Evolutionary conservation across 23 tunicate genomes (phyloP), one percentile per base, ranked within the genome.

Genomic region (Oikopleura vanhoeffeni): DNA sequence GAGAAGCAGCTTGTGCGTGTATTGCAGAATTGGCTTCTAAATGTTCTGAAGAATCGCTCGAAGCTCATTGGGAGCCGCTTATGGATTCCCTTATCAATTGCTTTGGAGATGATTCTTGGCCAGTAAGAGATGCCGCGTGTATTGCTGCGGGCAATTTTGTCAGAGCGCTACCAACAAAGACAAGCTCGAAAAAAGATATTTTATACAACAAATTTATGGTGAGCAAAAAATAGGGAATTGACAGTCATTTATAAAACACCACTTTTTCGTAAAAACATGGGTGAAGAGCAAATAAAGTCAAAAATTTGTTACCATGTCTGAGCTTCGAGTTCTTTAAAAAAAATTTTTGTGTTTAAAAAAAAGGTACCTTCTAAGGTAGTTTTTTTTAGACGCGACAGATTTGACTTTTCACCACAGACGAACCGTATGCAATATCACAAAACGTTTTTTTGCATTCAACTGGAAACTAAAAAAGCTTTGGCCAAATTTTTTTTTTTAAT

Each of bases 1-100:
- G 97, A 40, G 97, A 92, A 85, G 97, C 97, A 0, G 97, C 97
- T 40, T 92, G 97, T 87, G 89, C 91, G 35, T 92, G 97, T 40
- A 92, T 92, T 84, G 97, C 97, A 0, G 97, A 92, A 76, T 85
- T 92, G 0, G 97, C 97, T 40, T 35, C 83, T 28, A 76, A 38
- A 76, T 76, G 40, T 18, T 49, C 60, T 8, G 18, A 8, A 49
- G 60, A 8, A 49, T 49, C 60, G 18, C 18, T 49, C 18, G 60
- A 49, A 18, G 60, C 18, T 49, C 60, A 49, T 8, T 49, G 60
- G 60, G 60, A 49, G 18, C 18, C 18, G 34, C 41, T 89, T 24
- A 84, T 89, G 4, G 85, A 87, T 27, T 87, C 89, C 35, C 40
- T 89, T 57, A 41, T 89, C 76, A 90, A 90, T 41, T 87, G 92